Evolutionary conservation across 2,888 invertebrate genomes (phyloP).

Genomic region (Cinara cedri): DNA sequence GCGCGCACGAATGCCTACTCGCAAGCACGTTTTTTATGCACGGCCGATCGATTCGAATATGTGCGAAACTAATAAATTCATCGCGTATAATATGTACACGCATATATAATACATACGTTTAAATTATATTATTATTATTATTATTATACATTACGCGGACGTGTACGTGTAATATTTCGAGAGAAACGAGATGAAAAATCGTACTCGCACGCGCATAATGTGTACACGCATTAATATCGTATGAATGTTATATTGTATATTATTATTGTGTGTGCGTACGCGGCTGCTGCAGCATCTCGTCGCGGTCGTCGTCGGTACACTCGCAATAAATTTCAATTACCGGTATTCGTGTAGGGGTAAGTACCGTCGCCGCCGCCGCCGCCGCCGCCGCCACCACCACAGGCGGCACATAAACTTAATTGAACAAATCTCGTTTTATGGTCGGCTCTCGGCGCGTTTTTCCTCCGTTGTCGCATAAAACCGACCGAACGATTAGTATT

Average conservation of each 20-base stretch:
- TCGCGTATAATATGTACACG: too few species aligned
- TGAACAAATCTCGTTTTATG: slow-evolving; percentile 21
- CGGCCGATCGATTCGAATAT: slow-evolving; percentile 18
- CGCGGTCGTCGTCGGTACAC: too few species aligned
- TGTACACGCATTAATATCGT: background rate
- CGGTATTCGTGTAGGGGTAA: slow-evolving; percentile 32
- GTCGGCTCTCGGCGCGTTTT: slow-evolving; percentile 21
- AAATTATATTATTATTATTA: too few species aligned
- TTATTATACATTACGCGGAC: too few species aligned
- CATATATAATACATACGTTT: too few species aligned
- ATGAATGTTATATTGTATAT: background rate
- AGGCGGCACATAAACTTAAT: slow-evolving; percentile 37
- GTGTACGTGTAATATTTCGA: background rate
- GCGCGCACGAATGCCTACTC: too few species aligned
- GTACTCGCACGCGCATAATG: too few species aligned
- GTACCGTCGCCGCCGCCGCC: background rate
- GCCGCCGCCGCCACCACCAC: slow-evolving; percentile 8
- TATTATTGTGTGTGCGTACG: too few species aligned
- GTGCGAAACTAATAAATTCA: slow-evolving; percentile 35
- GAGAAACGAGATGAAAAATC: too few species aligned
- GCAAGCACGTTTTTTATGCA: background rate
- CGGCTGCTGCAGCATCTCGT: too few species aligned
- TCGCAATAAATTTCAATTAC: slow-evolving; percentile 53
- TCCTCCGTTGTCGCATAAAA: background rate
- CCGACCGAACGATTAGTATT: background rate